Evolutionary conservation across 2,888 invertebrate genomes (phyloP).

Genomic region (Melieria omissa): DNA sequence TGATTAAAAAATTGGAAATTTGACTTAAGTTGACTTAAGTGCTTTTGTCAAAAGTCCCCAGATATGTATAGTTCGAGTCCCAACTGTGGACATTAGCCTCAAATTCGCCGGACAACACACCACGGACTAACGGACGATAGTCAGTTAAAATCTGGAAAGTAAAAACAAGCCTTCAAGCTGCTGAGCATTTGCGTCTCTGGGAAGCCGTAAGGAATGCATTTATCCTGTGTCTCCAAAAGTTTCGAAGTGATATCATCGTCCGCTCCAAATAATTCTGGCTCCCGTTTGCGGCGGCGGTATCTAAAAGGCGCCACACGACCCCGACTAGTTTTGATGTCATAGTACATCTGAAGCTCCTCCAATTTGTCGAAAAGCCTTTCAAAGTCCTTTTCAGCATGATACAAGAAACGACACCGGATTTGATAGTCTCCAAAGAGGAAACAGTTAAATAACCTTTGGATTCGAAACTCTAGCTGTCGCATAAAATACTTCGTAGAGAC

Average conservation of each 20-base stretch:
- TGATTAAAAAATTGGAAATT: no score
- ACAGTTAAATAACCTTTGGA: constrained; percentile 60
- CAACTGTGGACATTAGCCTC: no score
- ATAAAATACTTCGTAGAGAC: constrained; percentile 56
- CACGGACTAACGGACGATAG: no score
- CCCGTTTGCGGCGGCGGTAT: constrained; percentile 36
- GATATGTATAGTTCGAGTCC: no score
- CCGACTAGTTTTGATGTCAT: constrained; percentile 56
- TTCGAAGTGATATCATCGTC: neutral
- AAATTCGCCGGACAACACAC: no score
- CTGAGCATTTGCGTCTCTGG: constrained; percentile 53
- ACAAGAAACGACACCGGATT: constrained; percentile 57
- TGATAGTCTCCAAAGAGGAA: constrained; percentile 53
- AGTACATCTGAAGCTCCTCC: constrained; percentile 59
- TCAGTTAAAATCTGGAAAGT: constrained; percentile 1
- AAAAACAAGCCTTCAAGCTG: constrained; percentile 52
- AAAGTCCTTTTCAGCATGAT: constrained; percentile 57
- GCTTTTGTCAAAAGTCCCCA: no score
- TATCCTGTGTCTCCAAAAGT: constrained; percentile 5
- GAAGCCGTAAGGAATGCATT: constrained; percentile 57
- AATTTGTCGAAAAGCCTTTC: constrained; percentile 53
- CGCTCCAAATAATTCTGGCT: neutral
- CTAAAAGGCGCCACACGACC: constrained; percentile 47
- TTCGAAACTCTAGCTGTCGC: constrained; percentile 59
- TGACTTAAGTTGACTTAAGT: no score